Evolutionary conservation across 2,113 vertebrate genomes (phyloP).

Genomic region (Anseranas semipalmata): DNA sequence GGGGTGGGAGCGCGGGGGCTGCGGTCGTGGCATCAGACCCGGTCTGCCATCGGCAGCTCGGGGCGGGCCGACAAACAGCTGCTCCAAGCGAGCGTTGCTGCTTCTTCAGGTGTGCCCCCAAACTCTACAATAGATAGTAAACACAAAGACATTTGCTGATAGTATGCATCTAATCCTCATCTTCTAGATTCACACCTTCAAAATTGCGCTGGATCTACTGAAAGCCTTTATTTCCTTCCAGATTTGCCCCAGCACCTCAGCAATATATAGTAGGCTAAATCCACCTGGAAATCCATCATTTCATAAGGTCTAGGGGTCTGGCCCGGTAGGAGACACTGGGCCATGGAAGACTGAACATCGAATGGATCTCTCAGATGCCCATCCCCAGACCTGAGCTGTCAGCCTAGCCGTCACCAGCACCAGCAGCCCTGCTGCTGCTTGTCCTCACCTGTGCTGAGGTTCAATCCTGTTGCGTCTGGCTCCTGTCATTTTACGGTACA

Average conservation of each 20-base stretch:
- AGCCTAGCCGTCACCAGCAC: not conserved
- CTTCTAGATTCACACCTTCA: not conserved
- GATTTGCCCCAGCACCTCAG: not conserved
- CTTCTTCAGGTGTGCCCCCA: not conserved
- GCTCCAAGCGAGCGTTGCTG: not conserved
- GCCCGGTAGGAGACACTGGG: not conserved
- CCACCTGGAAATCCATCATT: not conserved
- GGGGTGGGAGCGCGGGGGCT: not conserved
- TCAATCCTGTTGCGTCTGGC: conserved; percentile 24
- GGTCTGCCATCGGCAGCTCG: not conserved
- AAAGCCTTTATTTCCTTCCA: not conserved
- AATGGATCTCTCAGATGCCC: not conserved
- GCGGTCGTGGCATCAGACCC: accelerated
- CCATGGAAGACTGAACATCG: not conserved
- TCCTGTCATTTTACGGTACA: not conserved
- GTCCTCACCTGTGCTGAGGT: not conserved
- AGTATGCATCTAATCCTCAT: not conserved
- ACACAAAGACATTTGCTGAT: not conserved
- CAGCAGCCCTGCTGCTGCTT: not conserved
- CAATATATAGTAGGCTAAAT: not conserved
- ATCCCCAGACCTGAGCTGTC: not conserved
- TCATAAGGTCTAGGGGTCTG: not conserved
- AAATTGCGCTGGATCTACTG: not conserved
- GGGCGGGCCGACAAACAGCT: not conserved
- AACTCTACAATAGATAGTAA: not conserved